phyloP scores from a whole-genome alignment of 2,797 vertebrate species.

The Holocentrus rufus region DNA sequence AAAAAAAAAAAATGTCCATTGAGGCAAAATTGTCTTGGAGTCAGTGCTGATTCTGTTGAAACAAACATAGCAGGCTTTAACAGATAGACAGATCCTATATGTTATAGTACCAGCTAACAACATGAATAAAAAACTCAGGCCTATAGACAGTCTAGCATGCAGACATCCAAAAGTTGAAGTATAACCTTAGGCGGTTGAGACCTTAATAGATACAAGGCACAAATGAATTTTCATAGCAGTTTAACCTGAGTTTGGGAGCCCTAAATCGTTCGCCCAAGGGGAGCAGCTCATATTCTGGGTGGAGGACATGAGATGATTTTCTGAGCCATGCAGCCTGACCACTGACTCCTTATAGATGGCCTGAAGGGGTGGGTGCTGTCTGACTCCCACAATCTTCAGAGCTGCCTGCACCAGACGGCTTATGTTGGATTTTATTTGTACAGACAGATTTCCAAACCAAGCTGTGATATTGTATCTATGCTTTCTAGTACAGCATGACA shows the following conservation, averaged over 20 bases:
- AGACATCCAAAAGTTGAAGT: no score
- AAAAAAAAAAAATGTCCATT: no score
- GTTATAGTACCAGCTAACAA: background rate
- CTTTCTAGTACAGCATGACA: no score
- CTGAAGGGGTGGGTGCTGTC: slow-evolving; percentile 3
- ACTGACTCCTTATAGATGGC: slow-evolving; percentile 28
- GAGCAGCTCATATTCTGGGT: slow-evolving; percentile 5
- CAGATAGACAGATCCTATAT: background rate
- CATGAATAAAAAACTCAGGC: slow-evolving; percentile 11
- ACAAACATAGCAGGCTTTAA: no score
- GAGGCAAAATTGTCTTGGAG: no score
- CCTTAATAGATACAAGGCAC: slow-evolving; percentile 29
- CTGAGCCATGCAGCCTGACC: slow-evolving; percentile 14
- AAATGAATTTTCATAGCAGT: slow-evolving; percentile 27
- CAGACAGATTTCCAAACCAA: slow-evolving; percentile 1
- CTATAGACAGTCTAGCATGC: no score
- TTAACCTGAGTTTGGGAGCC: background rate
- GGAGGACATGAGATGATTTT: slow-evolving; percentile 7
- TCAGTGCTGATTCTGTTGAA: no score
- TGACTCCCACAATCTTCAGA: slow-evolving; percentile 22
- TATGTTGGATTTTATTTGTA: slow-evolving; percentile 4
- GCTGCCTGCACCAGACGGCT: background rate
- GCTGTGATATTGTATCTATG: no score
- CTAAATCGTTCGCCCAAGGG: slow-evolving; percentile 16
- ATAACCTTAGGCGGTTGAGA: background rate